These are phyloP conservation scores for Meteorus cinctellus DNA, from an alignment of 2,888 invertebrate genomes.

Conservation along the genomic window DNA sequence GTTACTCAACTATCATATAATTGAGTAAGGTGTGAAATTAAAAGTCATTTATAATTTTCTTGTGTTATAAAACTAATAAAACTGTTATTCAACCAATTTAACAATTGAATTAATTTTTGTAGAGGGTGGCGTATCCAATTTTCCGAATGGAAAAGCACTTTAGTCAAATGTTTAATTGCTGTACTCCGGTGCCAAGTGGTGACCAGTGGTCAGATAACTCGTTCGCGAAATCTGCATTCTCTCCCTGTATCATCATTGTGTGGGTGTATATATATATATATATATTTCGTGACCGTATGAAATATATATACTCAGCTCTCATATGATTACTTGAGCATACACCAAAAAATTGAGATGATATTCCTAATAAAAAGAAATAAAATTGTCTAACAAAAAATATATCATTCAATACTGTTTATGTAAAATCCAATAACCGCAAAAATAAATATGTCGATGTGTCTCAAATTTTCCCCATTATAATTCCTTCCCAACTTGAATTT, in stretches of 20 bases:
- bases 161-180: constrained; percentile 70
- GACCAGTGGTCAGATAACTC: constrained; percentile 58
- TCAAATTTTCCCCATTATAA: too few relatives aligned
- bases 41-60: background rate
- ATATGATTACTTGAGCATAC: background rate
- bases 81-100: background rate
- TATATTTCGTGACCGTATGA: too few relatives aligned
- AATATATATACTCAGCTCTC: background rate
- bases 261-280: background rate
- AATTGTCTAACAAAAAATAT: too few relatives aligned
- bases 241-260: constrained; percentile 19
- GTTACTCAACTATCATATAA: background rate
- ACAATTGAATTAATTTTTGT: constrained; percentile 37
- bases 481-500: background rate
- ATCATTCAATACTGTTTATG: too few relatives aligned
- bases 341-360: background rate
- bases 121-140: constrained; percentile 67
- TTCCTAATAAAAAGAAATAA: too few relatives aligned
- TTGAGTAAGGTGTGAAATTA: background rate
- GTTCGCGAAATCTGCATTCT: constrained; percentile 36
- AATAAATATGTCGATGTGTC: too few relatives aligned
- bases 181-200: constrained; percentile 58
- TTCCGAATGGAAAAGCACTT: constrained; percentile 71
- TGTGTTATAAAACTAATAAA: background rate
- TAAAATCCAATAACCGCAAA: too few relatives aligned